A percentile compares a stretch with the other conserved stretches of the same genome.
Conservation (phyloP, 2,113 vertebrate genomes). For the Desmodus rotundus region DNA sequence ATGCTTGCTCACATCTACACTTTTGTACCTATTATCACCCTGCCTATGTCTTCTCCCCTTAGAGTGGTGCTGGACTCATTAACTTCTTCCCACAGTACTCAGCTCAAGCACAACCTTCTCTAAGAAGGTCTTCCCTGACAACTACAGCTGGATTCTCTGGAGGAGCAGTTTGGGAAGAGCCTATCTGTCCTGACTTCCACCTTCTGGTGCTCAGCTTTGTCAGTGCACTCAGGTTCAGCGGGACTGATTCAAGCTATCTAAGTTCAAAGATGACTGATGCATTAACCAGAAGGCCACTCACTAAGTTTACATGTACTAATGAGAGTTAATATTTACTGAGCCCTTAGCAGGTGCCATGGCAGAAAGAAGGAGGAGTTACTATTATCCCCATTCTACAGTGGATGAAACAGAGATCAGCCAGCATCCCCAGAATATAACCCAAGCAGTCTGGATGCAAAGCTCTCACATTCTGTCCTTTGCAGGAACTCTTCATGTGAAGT, state of each 20-base stretch:
- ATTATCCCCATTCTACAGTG: not conserved
- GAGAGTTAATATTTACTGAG: not conserved
- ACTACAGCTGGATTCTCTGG: not conserved
- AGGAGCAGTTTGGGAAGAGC: not conserved
- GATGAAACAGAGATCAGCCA: not conserved
- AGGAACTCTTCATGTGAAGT: conserved; percentile 10
- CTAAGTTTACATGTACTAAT: not conserved
- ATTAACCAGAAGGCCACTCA: conserved; percentile 3
- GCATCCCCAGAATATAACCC: not conserved
- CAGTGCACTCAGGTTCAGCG: not conserved
- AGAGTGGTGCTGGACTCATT: not conserved
- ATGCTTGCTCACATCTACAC: not conserved
- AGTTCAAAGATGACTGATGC: not conserved
- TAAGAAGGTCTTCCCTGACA: not conserved
- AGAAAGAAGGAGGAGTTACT: not conserved
- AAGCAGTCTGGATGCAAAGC: not conserved
- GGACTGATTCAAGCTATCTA: not conserved
- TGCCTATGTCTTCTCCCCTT: not conserved
- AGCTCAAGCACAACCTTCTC: conserved; percentile 6
- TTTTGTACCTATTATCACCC: not conserved
- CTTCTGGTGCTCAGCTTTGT: not conserved
- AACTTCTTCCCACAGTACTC: not conserved
- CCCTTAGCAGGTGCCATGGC: not conserved
- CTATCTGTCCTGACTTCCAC: not conserved
- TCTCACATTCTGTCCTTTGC: not conserved